Conservation (phyloP, 2,888 invertebrate genomes). For the Tenodera sinensis region DNA sequence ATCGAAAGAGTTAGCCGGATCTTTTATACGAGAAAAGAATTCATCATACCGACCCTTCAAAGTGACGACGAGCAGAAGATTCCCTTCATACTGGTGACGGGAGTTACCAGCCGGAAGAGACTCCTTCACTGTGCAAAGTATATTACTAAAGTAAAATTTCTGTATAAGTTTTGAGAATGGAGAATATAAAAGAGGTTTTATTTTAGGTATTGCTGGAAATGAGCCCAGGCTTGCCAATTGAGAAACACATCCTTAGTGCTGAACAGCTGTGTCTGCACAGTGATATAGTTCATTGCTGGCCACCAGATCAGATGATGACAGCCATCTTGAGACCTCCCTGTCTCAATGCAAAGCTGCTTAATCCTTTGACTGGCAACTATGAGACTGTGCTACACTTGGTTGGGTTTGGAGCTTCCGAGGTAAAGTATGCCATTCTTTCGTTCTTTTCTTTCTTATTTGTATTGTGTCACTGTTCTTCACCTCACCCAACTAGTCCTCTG, state of each 20-base stretch:
- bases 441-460: neutral
- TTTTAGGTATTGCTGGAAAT: constrained; percentile 58
- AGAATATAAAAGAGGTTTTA: neutral
- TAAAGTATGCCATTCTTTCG: constrained; percentile 36
- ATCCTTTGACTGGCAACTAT: constrained; percentile 48
- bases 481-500: too few species aligned
- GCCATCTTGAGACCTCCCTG: constrained; percentile 46
- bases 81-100: too few species aligned
- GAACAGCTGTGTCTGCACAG: constrained; percentile 51
- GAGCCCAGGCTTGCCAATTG: constrained; percentile 63
- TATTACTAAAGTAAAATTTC: too few species aligned
- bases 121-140: too few species aligned
- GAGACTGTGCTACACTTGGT: constrained; percentile 57
- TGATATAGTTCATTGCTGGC: constrained; percentile 43
- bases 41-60: too few species aligned
- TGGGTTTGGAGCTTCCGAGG: constrained; percentile 54
- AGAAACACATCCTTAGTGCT: constrained; percentile 62
- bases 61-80: too few species aligned
- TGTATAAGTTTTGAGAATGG: too few species aligned
- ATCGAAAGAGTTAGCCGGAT: too few species aligned
- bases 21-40: too few species aligned
- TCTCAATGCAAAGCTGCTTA: constrained; percentile 45
- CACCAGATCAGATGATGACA: constrained; percentile 43
- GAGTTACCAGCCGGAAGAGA: too few species aligned
- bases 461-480: neutral